phyloP scores from a whole-genome alignment of 2,888 invertebrate species.

The Drosophila paucipuncta region DNA sequence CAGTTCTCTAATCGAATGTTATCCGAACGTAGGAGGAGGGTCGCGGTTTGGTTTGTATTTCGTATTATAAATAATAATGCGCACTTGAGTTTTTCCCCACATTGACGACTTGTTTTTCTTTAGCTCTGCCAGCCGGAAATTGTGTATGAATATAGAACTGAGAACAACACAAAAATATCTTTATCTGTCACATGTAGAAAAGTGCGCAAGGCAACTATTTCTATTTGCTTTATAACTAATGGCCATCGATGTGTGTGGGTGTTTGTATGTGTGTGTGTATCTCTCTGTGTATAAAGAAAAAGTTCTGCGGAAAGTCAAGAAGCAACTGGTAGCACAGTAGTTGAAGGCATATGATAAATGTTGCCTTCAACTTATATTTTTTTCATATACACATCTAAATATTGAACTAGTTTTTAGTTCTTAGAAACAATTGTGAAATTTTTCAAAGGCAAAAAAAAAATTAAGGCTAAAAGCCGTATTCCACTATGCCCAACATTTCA shows the following conservation, averaged over 20 bases:
- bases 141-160: slow-evolving; percentile 71
- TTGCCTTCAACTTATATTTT: background rate
- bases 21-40: background rate
- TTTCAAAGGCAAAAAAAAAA: background rate
- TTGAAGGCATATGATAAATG: slow-evolving; percentile 7
- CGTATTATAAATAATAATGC: slow-evolving; percentile 34
- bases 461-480: no score
- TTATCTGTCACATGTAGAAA: slow-evolving; percentile 59
- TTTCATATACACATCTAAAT: background rate
- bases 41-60: slow-evolving; percentile 4
- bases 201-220: slow-evolving; percentile 41
- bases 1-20: slow-evolving; percentile 14
- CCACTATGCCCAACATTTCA: background rate
- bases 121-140: slow-evolving; percentile 58
- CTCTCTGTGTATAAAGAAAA: slow-evolving; percentile 3
- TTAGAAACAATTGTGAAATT: background rate
- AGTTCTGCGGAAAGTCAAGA: slow-evolving; percentile 22
- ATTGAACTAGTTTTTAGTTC: background rate
- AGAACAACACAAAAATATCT: slow-evolving; percentile 48
- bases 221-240: slow-evolving; percentile 49
- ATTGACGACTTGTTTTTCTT: slow-evolving; percentile 22
- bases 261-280: background rate
- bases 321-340: slow-evolving; percentile 8
- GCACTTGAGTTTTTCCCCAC: slow-evolving; percentile 48
- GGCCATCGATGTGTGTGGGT: slow-evolving; percentile 4